phyloP scores from a whole-genome alignment of 2,888 invertebrate species.

The Drosophila neotestacea region DNA sequence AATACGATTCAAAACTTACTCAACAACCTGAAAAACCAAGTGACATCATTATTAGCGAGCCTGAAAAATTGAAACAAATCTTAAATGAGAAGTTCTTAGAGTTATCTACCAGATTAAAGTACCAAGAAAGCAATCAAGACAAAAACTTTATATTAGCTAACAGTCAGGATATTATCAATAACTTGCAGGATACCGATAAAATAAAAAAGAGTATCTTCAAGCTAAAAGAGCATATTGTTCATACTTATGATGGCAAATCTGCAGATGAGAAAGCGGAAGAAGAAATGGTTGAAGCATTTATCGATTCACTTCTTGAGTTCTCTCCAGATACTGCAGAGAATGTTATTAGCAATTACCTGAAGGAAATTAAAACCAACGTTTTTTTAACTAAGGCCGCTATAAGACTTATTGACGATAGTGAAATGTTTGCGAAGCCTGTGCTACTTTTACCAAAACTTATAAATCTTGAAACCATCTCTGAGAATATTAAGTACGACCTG shows the following conservation, averaged over 20 bases:
- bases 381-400: constrained; percentile 44
- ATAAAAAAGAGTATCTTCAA: constrained; percentile 74
- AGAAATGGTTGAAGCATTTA: constrained; percentile 49
- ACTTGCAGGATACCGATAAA: constrained; percentile 45
- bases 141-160: constrained; percentile 21
- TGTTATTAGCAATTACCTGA: constrained; percentile 38
- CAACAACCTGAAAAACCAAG: constrained; percentile 12
- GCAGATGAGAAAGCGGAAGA: constrained; percentile 38
- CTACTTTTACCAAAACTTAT: constrained; percentile 52
- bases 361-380: constrained; percentile 58
- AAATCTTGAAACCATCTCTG: constrained; percentile 54
- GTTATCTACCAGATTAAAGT: constrained; percentile 11
- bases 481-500: constrained; percentile 37
- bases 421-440: constrained; percentile 46
- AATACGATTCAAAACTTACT: constrained; percentile 22
- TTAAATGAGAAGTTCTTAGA: constrained; percentile 33
- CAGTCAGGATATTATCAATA: constrained; percentile 47
- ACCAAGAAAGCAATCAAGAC: neutral
- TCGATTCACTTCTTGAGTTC: constrained; percentile 48
- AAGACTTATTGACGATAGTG: constrained; percentile 40
- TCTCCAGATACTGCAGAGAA: constrained; percentile 49
- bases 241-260: constrained; percentile 77
- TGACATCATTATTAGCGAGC: neutral
- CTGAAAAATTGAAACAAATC: constrained; percentile 1
- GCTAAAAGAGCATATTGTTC: constrained; percentile 80